Percentiles rank a stretch among this genome's conserved stretches.
phyloP scores from a whole-genome alignment of 2,888 invertebrate genomes.

The Trichacis sp. region DNA sequence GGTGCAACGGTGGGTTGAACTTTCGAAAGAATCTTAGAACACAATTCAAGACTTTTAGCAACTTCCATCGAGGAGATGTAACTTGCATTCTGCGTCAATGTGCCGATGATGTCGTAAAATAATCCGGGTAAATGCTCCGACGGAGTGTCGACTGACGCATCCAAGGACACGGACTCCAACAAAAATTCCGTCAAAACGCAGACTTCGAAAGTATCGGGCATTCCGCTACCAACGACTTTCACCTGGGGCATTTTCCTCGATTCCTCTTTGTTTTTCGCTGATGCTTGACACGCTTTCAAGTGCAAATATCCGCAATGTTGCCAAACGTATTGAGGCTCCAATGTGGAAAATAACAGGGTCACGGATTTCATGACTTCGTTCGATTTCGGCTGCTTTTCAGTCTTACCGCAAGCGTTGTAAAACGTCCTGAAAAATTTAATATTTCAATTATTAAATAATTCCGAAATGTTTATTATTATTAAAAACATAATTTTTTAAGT shows the following conservation, averaged over 20 bases:
- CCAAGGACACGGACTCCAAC: constrained; percentile 80
- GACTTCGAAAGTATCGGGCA: constrained; percentile 77
- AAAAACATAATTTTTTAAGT: too few species aligned
- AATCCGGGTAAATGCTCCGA: constrained; percentile 83
- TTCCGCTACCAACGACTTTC: constrained; percentile 74
- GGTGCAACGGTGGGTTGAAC: constrained; percentile 78
- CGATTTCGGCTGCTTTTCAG: constrained; percentile 66
- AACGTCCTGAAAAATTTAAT: constrained; percentile 62
- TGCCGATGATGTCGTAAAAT: constrained; percentile 76
- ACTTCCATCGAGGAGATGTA: constrained; percentile 75
- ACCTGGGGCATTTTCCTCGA: constrained; percentile 53
- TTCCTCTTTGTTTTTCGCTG: constrained; percentile 47
- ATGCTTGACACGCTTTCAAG: constrained; percentile 71
- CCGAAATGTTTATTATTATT: too few species aligned
- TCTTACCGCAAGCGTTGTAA: constrained; percentile 61
- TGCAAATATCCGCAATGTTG: constrained; percentile 79
- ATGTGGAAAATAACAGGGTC: constrained; percentile 84
- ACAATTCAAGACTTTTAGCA: constrained; percentile 75
- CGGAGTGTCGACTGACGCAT: constrained; percentile 82
- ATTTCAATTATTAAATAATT: too few species aligned
- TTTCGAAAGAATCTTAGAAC: constrained; percentile 80
- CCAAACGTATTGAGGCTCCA: constrained; percentile 91
- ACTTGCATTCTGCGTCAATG: constrained; percentile 73
- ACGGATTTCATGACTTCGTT: constrained; percentile 85
- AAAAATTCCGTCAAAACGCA: constrained; percentile 81